Evolutionary conservation across 2,888 invertebrate species (phyloP), one percentile per base, ranked within the genome.

Genomic region (Stenurella melanura): DNA sequence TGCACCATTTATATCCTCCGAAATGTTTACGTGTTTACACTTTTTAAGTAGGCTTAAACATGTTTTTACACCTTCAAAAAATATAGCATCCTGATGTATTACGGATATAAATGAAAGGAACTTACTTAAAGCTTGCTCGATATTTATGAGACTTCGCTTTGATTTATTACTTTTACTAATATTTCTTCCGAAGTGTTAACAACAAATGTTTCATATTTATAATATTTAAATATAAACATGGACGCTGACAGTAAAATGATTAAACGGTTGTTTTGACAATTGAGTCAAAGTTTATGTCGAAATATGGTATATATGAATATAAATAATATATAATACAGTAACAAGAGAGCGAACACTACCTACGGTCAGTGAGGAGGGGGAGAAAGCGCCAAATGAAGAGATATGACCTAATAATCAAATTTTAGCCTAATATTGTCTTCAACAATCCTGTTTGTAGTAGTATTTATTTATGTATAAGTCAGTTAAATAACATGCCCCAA

Each of bases 41-140:
- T 74, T 76, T 74, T 71, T 72, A 71, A 76, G 78, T 78, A 69
- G 78, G 74, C 54, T 78, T 77, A 60, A 74, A 76, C 71, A 75
- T 72, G 74, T 74, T 74, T 72, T 69, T 68, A 75, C 71, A 74
- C 74, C 61, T 66, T 64, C 60, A 54, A 66, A 78, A 68, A 76
- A 74, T 76, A 63, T 72, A 38, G 12, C 61, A 61, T 61, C 63
- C 72, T 19, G 17, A 54, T 54, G 26, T 21, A 72, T 70, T 63
- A 72, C 30, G n/a, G 34, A 70, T 70, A 71, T 74, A 76, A 78
- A 78, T 74, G 68, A 61, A 71, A 66, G 68, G 54, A 42, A 70
- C 67, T 57, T 73, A 72, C 74, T 72, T 72, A 72, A 72, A 73
- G 76, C 68, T 69, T 78, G 74, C 76, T 74, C 63, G 21, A 58